Evolutionary conservation across 2,113 vertebrate species (phyloP).

Genomic region (Notechis scutatus): DNA sequence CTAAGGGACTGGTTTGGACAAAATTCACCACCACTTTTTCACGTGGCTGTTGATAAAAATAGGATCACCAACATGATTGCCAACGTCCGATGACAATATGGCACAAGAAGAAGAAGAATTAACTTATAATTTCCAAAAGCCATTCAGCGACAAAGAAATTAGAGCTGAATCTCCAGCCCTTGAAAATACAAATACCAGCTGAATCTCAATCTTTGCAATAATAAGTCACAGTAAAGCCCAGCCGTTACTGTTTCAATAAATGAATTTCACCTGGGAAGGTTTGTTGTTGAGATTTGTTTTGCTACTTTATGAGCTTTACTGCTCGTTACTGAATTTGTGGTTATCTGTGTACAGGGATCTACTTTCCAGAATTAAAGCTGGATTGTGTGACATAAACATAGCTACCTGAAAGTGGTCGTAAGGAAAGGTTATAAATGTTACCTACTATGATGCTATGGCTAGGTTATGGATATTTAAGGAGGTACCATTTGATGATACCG

Average conservation of each 20-base stretch:
- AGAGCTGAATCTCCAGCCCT: neutral
- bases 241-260: neutral
- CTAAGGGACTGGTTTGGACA: no score
- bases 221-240: neutral
- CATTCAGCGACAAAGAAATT: neutral
- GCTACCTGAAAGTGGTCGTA: neutral
- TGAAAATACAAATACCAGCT: neutral
- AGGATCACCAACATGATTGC: no score
- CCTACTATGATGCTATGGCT: neutral
- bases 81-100: no score
- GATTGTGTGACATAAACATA: neutral
- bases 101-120: neutral
- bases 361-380: neutral
- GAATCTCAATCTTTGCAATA: neutral
- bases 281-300: neutral
- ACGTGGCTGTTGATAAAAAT: no score
- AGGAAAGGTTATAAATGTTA: neutral
- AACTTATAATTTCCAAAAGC: neutral
- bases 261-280: neutral
- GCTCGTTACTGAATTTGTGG: neutral
- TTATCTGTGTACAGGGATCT: neutral
- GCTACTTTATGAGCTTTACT: neutral
- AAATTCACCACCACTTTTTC: no score
- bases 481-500: neutral
- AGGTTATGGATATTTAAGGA: neutral